Conservation (phyloP, 1,140 invertebrate species). For the Bombus confusus region DNA sequence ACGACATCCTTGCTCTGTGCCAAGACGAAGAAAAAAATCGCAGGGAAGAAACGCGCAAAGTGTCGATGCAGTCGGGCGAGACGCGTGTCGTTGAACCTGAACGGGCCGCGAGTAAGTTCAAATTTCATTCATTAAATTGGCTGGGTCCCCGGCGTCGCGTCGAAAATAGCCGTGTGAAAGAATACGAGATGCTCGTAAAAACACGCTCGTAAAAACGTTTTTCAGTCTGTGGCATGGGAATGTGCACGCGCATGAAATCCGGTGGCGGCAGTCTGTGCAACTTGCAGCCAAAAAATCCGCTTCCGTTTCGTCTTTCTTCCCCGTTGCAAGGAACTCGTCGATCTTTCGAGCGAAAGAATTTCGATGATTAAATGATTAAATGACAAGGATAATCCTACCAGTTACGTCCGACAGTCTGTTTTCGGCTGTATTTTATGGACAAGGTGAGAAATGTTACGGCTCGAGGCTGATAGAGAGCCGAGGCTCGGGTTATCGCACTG, state of each 20-base stretch:
- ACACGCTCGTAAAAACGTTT: constrained; percentile 39
- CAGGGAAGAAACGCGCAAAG: not conserved
- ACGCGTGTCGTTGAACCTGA: constrained; percentile 46
- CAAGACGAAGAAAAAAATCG: not conserved
- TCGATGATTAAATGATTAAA: not conserved
- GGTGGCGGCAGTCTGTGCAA: not conserved
- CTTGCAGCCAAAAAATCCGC: not conserved
- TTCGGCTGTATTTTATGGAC: constrained; percentile 8
- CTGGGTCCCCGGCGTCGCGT: constrained; percentile 32
- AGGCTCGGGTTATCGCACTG: not conserved
- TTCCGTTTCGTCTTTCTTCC: not conserved
- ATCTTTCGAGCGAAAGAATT: not conserved
- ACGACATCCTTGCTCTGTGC: not conserved
- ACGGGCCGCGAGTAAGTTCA: constrained; percentile 33
- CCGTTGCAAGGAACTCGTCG: not conserved
- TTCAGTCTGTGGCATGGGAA: constrained; percentile 25
- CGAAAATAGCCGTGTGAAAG: constrained; percentile 56
- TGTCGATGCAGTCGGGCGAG: not conserved
- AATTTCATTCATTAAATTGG: constrained; percentile 60
- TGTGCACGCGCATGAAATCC: constrained; percentile 33
- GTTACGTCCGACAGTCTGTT: not conserved
- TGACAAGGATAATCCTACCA: not conserved
- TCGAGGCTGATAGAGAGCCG: not conserved
- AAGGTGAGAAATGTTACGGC: constrained; percentile 8
- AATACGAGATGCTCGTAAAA: constrained; percentile 54